Evolutionary conservation across 2,797 vertebrate species (phyloP), one percentile per base, ranked within the genome.

Genomic region (Holocentrus rufus): DNA sequence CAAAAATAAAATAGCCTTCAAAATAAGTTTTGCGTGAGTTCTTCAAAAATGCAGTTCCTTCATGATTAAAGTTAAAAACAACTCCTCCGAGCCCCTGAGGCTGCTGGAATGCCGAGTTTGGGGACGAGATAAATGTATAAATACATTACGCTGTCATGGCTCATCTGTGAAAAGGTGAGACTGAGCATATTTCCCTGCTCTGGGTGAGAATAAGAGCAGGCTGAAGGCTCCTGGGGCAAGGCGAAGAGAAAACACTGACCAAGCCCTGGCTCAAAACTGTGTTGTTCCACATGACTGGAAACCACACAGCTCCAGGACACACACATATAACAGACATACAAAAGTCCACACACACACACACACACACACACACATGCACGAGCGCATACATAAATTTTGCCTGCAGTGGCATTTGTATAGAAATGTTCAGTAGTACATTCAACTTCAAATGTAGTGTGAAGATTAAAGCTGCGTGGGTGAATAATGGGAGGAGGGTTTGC

Each of bases 401-500:
- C 70, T 73, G 53, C 47, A 65, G 59, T 44, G 69, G 63, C 52
- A 44, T 64, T 77, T 65, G 31, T 53, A 50, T n/a, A 77, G 22
- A 75, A 65, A 80, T 49, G 65, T 80, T 76, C 66, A 59, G 56
- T 46, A 66, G 53, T 50, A 66, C 49, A 66, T 57, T 75, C 56
- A 39, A 44, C 72, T 76, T 71, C 70, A 72, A 79, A 77, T 65
- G 81, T 53, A 52, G 54, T 10, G 52, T 78, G 69, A 84, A 63
- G 53, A 65, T 64, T 36, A 77, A 83, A 83, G 69, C 77, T 74
- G 76, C 2, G 71, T 84, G 76, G 66, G 76, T 70, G 82, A 80
- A 74, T 69, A 76, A 80, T 68, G 22, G 67, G 20, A 73, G 69
- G 61, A 56, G 31, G 1, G 59, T 79, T 74, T 76, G 50, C 44